These are phyloP conservation scores for Neosalanx taihuensis DNA, from an alignment of 2,797 vertebrate genomes.

Conservation along the genomic window DNA sequence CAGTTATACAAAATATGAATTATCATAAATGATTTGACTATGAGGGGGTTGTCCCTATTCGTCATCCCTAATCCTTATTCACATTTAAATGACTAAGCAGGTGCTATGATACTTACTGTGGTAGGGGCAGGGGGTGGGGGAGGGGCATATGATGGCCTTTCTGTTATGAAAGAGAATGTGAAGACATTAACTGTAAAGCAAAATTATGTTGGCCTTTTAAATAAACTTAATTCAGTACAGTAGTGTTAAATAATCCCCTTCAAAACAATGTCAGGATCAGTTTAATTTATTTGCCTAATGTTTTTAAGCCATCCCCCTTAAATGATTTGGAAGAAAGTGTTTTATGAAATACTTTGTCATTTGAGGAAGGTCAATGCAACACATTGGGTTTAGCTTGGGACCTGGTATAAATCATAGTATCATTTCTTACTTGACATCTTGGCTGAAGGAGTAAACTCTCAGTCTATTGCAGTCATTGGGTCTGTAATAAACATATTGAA, in stretches of 20 bases:
- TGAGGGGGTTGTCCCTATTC: neutral
- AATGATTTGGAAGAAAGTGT: too few relatives aligned
- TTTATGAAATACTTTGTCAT: too few relatives aligned
- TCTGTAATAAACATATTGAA: conserved; percentile 60
- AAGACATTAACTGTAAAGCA: neutral
- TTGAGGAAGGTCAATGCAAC: too few relatives aligned
- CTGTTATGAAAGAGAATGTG: conserved; percentile 70
- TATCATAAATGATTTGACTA: too few relatives aligned
- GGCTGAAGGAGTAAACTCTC: conserved; percentile 62
- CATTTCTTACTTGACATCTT: conserved; percentile 95
- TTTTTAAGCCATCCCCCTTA: too few relatives aligned
- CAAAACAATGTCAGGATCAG: too few relatives aligned
- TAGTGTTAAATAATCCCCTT: too few relatives aligned
- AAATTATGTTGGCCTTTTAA: too few relatives aligned
- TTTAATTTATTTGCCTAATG: too few relatives aligned
- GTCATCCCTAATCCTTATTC: neutral
- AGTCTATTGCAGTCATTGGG: conserved; percentile 56
- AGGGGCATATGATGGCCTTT: conserved; percentile 96
- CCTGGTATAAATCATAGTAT: conserved; percentile 17
- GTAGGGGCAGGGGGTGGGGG: conserved; percentile 95
- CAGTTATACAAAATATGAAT: too few relatives aligned
- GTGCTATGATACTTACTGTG: conserved; percentile 85
- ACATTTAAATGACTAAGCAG: neutral
- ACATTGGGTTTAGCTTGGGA: neutral
- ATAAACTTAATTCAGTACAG: too few relatives aligned